Conservation (phyloP, 2,113 vertebrate species). For the Plestiodon gilberti region DNA sequence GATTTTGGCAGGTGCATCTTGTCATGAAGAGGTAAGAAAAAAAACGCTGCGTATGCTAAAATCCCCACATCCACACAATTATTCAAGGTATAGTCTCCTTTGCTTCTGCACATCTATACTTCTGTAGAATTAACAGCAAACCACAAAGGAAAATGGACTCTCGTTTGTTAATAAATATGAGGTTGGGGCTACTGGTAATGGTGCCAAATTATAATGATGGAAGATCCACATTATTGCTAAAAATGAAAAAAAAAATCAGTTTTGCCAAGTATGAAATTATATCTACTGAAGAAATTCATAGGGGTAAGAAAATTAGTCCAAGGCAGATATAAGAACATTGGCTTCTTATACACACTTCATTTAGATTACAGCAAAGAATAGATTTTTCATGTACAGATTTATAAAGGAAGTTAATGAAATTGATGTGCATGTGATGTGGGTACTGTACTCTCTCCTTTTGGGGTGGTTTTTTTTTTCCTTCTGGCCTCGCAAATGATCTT, state of each 20-base stretch:
- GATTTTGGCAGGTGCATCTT: not conserved
- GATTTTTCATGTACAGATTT: not conserved
- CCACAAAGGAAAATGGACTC: not conserved
- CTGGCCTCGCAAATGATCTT: conserved; percentile 4
- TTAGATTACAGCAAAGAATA: not conserved
- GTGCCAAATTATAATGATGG: not conserved
- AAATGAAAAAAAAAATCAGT: not conserved
- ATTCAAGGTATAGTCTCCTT: not conserved
- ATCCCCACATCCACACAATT: not conserved
- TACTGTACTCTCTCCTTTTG: not conserved
- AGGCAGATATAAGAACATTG: not conserved
- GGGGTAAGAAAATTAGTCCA: not conserved
- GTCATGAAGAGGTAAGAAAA: not conserved
- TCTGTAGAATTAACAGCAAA: not conserved
- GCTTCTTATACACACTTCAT: not conserved
- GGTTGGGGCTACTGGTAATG: not conserved
- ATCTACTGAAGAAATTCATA: not conserved
- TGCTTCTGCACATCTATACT: not conserved
- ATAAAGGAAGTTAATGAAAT: not conserved
- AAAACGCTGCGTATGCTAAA: not conserved
- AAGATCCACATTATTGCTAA: not conserved
- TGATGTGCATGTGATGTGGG: not conserved
- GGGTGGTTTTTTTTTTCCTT: not conserved
- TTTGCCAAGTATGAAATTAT: not conserved
- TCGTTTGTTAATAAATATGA: not conserved